Conservation (phyloP, 2,113 vertebrate genomes). For the Mormoops blainvillei region DNA sequence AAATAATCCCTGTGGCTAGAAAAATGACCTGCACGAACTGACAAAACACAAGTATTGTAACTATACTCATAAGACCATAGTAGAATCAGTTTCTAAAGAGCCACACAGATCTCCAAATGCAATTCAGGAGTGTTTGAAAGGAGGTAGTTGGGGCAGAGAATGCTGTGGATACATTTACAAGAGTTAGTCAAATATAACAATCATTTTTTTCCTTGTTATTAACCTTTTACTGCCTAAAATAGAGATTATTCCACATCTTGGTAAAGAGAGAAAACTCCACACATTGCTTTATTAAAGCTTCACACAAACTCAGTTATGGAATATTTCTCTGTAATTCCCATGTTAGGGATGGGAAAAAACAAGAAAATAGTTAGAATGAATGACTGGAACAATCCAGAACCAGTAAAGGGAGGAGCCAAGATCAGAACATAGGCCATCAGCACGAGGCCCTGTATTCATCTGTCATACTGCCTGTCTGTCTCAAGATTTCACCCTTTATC, state of each 20-base stretch:
- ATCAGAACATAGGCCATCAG: background rate
- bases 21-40: background rate
- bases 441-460: fast-evolving
- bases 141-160: background rate
- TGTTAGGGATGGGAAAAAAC: background rate
- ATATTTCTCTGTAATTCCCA: background rate
- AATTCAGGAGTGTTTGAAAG: background rate
- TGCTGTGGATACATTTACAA: background rate
- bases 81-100: background rate
- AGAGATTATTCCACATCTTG: background rate
- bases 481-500: background rate
- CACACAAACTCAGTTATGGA: background rate
- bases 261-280: background rate
- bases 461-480: no score
- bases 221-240: background rate
- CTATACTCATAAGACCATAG: background rate
- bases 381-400: background rate
- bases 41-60: background rate
- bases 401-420: background rate
- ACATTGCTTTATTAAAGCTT: background rate
- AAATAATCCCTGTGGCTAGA: background rate
- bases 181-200: background rate
- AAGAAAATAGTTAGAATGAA: background rate
- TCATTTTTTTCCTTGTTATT: background rate
- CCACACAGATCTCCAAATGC: background rate